These are phyloP conservation scores for Melangyna quadrimaculata DNA, from an alignment of 2,888 invertebrate species.

Conservation along the genomic window DNA sequence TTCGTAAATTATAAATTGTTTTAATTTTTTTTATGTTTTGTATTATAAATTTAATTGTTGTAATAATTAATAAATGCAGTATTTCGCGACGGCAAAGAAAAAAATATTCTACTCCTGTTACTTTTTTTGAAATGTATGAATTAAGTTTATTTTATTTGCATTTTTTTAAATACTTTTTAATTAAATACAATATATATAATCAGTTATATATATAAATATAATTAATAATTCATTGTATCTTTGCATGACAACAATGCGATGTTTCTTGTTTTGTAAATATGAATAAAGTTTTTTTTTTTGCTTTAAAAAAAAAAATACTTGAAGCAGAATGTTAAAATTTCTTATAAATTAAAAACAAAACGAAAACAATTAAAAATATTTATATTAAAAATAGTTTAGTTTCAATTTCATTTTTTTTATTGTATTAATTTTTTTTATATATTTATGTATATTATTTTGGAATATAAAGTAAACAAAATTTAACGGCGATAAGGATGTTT, in stretches of 20 bases:
- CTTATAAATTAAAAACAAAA: constrained; percentile 58
- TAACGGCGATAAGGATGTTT: constrained; percentile 48
- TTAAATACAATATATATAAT: constrained; percentile 69
- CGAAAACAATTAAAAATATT: constrained; percentile 49
- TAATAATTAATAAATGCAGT: constrained; percentile 71
- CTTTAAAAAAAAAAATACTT: constrained; percentile 39
- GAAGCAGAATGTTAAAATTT: constrained; percentile 66
- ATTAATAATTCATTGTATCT: constrained; percentile 71
- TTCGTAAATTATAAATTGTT: constrained; percentile 76
- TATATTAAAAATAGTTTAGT: constrained; percentile 66
- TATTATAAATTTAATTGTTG: constrained; percentile 70
- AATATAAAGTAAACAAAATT: constrained; percentile 62
- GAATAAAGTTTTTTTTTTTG: constrained; percentile 42
- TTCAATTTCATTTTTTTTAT: constrained; percentile 51
- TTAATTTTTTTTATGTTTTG: constrained; percentile 54
- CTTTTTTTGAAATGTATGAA: constrained; percentile 70
- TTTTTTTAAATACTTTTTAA: constrained; percentile 65
- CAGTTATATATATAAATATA: constrained; percentile 70
- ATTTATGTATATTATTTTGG: constrained; percentile 39
- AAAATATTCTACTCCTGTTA: constrained; percentile 64
- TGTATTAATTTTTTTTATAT: constrained; percentile 23
- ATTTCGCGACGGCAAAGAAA: constrained; percentile 72
- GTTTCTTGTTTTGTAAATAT: constrained; percentile 49
- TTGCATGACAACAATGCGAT: constrained; percentile 70
- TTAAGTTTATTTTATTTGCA: constrained; percentile 63